A percentile compares a stretch with the other conserved stretches of the same genome.
These are phyloP conservation scores for Acrobasis consociella DNA, from an alignment of 2,888 invertebrate genomes.

Conservation along the genomic window DNA sequence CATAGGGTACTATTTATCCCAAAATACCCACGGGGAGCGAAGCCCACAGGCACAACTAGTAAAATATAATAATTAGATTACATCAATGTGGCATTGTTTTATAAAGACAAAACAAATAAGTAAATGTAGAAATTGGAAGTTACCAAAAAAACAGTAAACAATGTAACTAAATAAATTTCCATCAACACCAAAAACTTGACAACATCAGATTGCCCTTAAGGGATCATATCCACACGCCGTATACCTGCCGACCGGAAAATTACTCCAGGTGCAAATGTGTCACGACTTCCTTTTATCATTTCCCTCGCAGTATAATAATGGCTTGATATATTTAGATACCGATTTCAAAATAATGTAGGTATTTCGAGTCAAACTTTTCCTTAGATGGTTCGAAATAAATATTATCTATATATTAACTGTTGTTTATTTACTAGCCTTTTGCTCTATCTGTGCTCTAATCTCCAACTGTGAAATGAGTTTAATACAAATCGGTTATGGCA, in stretches of 20 bases:
- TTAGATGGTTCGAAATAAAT: neutral
- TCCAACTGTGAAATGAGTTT: neutral
- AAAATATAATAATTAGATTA: no score
- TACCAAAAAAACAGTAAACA: neutral
- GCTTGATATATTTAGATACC: neutral
- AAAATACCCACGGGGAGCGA: no score
- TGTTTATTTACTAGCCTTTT: no score
- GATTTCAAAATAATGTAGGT: neutral
- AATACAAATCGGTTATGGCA: no score
- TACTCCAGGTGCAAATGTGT: conserved; percentile 11
- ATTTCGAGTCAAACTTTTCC: neutral
- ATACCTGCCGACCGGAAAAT: conserved; percentile 9
- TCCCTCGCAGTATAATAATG: neutral
- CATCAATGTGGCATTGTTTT: no score
- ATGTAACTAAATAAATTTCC: neutral
- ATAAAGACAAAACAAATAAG: no score
- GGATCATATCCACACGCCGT: neutral
- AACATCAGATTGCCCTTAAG: neutral
- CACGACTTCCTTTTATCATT: conserved; percentile 5
- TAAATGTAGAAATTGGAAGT: no score
- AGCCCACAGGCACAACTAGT: no score
- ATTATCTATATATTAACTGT: no score
- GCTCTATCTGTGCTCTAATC: neutral
- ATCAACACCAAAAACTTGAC: neutral
- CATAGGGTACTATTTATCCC: no score